phyloP scores from a whole-genome alignment of 2,113 vertebrate species.

The Lichenostomus cassidix region DNA sequence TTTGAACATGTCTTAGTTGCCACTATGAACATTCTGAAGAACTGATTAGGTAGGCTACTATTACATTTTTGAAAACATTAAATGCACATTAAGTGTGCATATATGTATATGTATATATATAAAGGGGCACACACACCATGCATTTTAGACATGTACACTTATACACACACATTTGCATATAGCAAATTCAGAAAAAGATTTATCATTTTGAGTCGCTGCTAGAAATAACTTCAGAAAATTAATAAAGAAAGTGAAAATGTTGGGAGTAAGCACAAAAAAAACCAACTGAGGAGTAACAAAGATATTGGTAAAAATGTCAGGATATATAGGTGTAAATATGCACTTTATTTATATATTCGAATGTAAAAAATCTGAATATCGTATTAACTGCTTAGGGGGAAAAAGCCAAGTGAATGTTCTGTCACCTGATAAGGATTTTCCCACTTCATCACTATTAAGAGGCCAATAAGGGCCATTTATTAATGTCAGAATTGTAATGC shows the following conservation, averaged over 20 bases:
- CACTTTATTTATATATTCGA: background rate
- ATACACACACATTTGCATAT: background rate
- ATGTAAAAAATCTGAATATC: background rate
- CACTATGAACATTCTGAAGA: background rate
- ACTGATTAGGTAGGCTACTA: background rate
- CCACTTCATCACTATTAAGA: background rate
- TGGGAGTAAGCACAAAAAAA: background rate
- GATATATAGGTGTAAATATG: background rate
- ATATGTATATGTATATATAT: background rate
- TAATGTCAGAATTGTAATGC: background rate
- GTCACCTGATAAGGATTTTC: background rate
- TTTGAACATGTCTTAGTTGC: background rate
- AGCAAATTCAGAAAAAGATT: background rate
- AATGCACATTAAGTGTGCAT: background rate
- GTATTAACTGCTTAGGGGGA: background rate
- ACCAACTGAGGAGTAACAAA: background rate
- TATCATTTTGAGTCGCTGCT: background rate
- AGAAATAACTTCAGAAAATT: background rate
- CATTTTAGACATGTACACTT: rapidly evolving
- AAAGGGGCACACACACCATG: background rate
- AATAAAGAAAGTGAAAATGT: background rate
- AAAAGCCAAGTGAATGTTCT: background rate
- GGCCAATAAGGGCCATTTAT: background rate
- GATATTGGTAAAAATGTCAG: background rate
- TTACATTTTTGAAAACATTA: background rate